A percentile compares a stretch with the other conserved stretches of the same genome.
Conservation (phyloP, 2,888 invertebrate genomes). For the Anthophora plumipes region DNA sequence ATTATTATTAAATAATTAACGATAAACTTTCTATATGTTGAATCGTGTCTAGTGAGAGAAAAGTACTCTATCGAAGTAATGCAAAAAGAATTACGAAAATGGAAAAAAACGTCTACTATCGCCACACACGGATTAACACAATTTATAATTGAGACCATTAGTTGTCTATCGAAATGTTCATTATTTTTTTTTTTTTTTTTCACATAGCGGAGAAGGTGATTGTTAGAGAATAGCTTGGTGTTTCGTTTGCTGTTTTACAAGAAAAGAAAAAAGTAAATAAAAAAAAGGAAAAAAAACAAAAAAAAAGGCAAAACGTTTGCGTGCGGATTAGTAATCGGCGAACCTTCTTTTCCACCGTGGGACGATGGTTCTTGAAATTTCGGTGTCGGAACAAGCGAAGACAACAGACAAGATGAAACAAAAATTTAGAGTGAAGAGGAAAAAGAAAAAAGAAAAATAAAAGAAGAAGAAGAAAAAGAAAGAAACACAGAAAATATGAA, state of each 20-base stretch:
- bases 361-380: too few species aligned
- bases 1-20: constrained; percentile 83
- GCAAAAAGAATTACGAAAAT: constrained; percentile 41
- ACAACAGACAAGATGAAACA: not conserved
- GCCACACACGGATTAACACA: constrained; percentile 73
- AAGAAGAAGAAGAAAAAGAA: not conserved
- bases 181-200: constrained; percentile 68
- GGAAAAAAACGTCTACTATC: constrained; percentile 72
- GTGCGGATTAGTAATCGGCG: constrained; percentile 73
- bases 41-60: constrained; percentile 83
- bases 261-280: not conserved
- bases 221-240: constrained; percentile 82
- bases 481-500: not conserved
- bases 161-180: constrained; percentile 75
- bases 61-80: constrained; percentile 80
- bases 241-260: constrained; percentile 82
- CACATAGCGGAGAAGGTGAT: constrained; percentile 74
- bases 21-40: constrained; percentile 84
- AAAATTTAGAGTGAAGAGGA: not conserved
- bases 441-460: not conserved
- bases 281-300: constrained; percentile 16
- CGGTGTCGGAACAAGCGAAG: not conserved
- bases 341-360: constrained; percentile 52
- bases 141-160: constrained; percentile 78
- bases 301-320: too few species aligned